These are phyloP conservation scores for Chelmon rostratus DNA, from an alignment of 2,797 vertebrate genomes.

Conservation along the genomic window DNA sequence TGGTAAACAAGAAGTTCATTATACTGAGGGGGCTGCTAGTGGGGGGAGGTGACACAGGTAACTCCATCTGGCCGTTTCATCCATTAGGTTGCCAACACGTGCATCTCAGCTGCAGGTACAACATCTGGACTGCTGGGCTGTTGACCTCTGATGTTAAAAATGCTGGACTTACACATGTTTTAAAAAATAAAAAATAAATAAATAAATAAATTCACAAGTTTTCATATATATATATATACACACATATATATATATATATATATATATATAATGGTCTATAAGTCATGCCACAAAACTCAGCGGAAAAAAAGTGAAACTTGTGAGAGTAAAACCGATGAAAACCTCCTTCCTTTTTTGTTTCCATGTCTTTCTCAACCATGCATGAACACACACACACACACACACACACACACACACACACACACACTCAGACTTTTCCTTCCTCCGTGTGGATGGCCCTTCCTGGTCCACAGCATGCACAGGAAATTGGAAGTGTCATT, in stretches of 20 bases:
- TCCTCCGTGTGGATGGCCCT: slow-evolving; percentile 67
- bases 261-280: neutral
- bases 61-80: slow-evolving; percentile 69
- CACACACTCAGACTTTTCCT: slow-evolving; percentile 49
- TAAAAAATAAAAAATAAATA: neutral
- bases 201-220: too few species aligned
- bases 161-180: slow-evolving; percentile 6
- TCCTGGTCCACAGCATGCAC: slow-evolving; percentile 63
- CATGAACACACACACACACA: slow-evolving; percentile 46
- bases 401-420: slow-evolving; percentile 18
- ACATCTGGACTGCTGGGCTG: slow-evolving; percentile 49
- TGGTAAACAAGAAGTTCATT: slow-evolving; percentile 77
- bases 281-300: slow-evolving; percentile 10
- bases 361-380: slow-evolving; percentile 26
- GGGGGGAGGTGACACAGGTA: slow-evolving; percentile 64
- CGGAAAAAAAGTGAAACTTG: slow-evolving; percentile 26
- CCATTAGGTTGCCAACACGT: slow-evolving; percentile 68
- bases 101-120: slow-evolving; percentile 64
- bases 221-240: too few species aligned
- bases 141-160: slow-evolving; percentile 25
- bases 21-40: slow-evolving; percentile 49
- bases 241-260: too few species aligned
- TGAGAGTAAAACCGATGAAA: slow-evolving; percentile 41
- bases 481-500: slow-evolving; percentile 84
- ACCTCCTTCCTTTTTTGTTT: slow-evolving; percentile 30